phyloP scores from a whole-genome alignment of 1,140 invertebrate species.

The Lerema accius region DNA sequence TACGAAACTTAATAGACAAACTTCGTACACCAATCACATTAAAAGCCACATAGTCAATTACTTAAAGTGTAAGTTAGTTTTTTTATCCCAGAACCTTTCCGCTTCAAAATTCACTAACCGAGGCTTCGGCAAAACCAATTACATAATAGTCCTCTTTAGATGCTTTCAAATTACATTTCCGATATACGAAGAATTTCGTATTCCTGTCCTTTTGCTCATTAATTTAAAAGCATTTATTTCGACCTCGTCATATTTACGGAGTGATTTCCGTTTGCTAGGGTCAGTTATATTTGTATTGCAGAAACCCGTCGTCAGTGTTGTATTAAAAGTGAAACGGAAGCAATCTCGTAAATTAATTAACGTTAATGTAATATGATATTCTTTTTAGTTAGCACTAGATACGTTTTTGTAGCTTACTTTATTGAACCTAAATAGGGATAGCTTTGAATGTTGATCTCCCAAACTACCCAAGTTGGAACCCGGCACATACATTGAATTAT shows the following conservation, averaged over 20 bases:
- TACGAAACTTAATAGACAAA: too few relatives aligned
- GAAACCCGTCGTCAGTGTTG: background rate
- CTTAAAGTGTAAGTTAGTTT: background rate
- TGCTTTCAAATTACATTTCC: slow-evolving; percentile 20
- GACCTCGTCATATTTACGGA: slow-evolving; percentile 10
- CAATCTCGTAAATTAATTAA: background rate
- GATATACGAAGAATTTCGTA: slow-evolving; percentile 6
- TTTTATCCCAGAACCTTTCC: background rate
- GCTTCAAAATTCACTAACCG: background rate
- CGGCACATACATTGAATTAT: too few relatives aligned
- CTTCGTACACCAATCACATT: background rate
- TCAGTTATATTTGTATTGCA: background rate
- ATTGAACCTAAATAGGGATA: too few relatives aligned
- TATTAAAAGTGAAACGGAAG: background rate
- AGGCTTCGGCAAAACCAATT: slow-evolving; percentile 15
- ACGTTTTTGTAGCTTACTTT: too few relatives aligned
- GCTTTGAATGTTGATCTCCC: too few relatives aligned
- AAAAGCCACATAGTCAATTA: slow-evolving; percentile 2
- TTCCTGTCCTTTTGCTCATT: slow-evolving; percentile 3
- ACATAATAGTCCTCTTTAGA: slow-evolving; percentile 18
- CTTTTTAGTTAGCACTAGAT: too few relatives aligned
- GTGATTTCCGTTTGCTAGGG: slow-evolving; percentile 3
- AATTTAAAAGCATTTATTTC: slow-evolving; percentile 18
- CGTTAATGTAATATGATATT: too few relatives aligned
- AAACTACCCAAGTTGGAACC: too few relatives aligned